Percentiles rank a stretch among this genome's conserved stretches.
These are phyloP conservation scores for Agonopterix heracliana DNA, from an alignment of 2,888 invertebrate species.

Conservation along the genomic window DNA sequence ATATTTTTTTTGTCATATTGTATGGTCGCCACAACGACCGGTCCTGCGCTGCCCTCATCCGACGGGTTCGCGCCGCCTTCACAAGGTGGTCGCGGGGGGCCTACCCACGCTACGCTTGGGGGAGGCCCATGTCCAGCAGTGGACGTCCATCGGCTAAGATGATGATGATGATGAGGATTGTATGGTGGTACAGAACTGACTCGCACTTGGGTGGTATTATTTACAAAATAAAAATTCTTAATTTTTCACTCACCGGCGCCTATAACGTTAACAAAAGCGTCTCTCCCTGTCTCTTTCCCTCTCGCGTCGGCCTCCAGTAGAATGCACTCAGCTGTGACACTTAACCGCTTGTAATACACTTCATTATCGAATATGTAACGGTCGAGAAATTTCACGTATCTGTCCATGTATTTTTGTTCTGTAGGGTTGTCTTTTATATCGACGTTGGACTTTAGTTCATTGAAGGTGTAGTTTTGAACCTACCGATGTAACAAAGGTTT, in stretches of 20 bases:
- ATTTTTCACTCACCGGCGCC: conserved; percentile 79
- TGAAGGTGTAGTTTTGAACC: conserved; percentile 55
- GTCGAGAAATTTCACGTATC: conserved; percentile 33
- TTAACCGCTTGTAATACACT: conserved; percentile 25
- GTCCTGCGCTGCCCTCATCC: too few relatives aligned
- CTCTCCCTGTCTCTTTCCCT: conserved; percentile 61
- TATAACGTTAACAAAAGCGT: conserved; percentile 79
- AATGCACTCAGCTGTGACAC: conserved; percentile 77
- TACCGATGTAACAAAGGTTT: conserved; percentile 10
- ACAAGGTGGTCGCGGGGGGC: too few relatives aligned
- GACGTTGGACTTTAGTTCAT: conserved; percentile 43
- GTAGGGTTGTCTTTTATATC: conserved; percentile 33
- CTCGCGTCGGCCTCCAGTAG: conserved; percentile 78
- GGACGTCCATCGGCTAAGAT: too few relatives aligned
- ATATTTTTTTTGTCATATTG: too few relatives aligned
- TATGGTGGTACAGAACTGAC: too few relatives aligned
- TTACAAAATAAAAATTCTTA: too few relatives aligned
- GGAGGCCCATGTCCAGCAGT: too few relatives aligned
- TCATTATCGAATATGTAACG: conserved; percentile 51
- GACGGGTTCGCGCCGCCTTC: too few relatives aligned
- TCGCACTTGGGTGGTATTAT: too few relatives aligned
- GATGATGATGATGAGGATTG: too few relatives aligned
- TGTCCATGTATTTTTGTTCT: conserved; percentile 39
- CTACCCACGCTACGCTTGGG: too few relatives aligned
- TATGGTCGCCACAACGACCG: too few relatives aligned